phyloP scores from a whole-genome alignment of 2,888 invertebrate genomes.

The Drosophila subquinaria region DNA sequence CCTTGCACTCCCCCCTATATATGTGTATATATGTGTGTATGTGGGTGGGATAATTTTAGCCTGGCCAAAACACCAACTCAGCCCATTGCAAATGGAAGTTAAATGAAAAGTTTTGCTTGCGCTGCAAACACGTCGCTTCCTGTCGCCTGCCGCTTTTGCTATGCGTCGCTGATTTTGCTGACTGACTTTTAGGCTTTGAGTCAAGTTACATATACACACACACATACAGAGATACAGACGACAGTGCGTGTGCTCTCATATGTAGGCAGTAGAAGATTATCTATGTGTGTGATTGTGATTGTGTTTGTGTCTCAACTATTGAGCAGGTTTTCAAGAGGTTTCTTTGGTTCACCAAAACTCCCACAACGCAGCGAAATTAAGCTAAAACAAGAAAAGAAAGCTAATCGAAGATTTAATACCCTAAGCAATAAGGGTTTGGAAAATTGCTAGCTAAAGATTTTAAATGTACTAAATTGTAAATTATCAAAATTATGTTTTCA shows the following conservation, averaged over 20 bases:
- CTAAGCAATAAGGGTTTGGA: not conserved
- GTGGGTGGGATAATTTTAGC: slow-evolving; percentile 25
- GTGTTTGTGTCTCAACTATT: slow-evolving; percentile 56
- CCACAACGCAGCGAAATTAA: slow-evolving; percentile 64
- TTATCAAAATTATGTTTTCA: no score
- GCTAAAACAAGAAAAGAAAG: slow-evolving; percentile 46
- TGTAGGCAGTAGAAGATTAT: slow-evolving; percentile 53
- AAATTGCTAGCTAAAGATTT: not conserved
- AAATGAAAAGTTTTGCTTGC: slow-evolving; percentile 83
- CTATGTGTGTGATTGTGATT: slow-evolving; percentile 18
- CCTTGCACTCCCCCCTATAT: no score
- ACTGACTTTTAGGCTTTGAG: slow-evolving; percentile 78
- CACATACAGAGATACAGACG: slow-evolving; percentile 2
- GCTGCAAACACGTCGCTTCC: slow-evolving; percentile 81
- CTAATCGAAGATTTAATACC: not conserved
- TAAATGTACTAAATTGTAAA: not conserved
- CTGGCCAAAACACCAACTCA: not conserved
- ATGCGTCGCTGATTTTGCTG: slow-evolving; percentile 80
- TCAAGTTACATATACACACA: slow-evolving; percentile 57
- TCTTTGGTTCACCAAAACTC: slow-evolving; percentile 50
- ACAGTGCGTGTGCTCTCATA: slow-evolving; percentile 55
- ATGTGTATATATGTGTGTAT: slow-evolving; percentile 3
- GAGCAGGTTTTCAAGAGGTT: slow-evolving; percentile 75
- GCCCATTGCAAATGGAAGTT: slow-evolving; percentile 66
- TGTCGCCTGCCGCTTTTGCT: slow-evolving; percentile 72